A percentile compares a stretch with the other conserved stretches of the same genome.
phyloP scores from a whole-genome alignment of 1,140 invertebrate species.

The Stenopsyche tienmushanensis region DNA sequence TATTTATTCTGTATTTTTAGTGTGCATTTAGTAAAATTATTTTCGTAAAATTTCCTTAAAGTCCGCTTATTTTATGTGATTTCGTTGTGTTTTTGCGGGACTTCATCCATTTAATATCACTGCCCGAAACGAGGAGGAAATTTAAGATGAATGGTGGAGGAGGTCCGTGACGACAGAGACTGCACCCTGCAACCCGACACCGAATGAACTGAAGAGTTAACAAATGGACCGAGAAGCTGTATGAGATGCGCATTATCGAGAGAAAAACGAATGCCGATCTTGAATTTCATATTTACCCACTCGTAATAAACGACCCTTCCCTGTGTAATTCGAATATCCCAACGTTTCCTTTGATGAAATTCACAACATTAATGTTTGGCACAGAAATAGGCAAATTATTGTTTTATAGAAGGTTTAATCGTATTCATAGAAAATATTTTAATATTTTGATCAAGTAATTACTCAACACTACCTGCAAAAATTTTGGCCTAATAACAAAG shows the following conservation, averaged over 20 bases:
- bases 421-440: too few relatives aligned
- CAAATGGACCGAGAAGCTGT: constrained; percentile 32
- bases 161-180: constrained; percentile 13
- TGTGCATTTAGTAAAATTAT: neutral
- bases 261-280: constrained; percentile 22
- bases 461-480: too few relatives aligned
- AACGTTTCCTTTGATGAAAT: too few relatives aligned
- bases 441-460: too few relatives aligned
- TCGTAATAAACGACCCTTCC: constrained; percentile 19
- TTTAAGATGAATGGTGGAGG: neutral
- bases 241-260: constrained; percentile 15
- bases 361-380: too few relatives aligned
- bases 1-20: neutral
- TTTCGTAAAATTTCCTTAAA: neutral
- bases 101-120: neutral
- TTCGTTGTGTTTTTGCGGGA: neutral
- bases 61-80: too few relatives aligned
- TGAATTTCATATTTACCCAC: constrained; percentile 27
- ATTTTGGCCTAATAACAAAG: too few relatives aligned
- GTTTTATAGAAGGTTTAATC: too few relatives aligned
- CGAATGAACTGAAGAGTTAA: constrained; percentile 31
- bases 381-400: too few relatives aligned
- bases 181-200: constrained; percentile 30
- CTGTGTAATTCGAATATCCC: neutral
- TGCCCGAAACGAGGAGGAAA: neutral